Evolutionary conservation across 2,113 vertebrate species (phyloP), one percentile per base, ranked within the genome.

Genomic region (Odobenus rosmarus): DNA sequence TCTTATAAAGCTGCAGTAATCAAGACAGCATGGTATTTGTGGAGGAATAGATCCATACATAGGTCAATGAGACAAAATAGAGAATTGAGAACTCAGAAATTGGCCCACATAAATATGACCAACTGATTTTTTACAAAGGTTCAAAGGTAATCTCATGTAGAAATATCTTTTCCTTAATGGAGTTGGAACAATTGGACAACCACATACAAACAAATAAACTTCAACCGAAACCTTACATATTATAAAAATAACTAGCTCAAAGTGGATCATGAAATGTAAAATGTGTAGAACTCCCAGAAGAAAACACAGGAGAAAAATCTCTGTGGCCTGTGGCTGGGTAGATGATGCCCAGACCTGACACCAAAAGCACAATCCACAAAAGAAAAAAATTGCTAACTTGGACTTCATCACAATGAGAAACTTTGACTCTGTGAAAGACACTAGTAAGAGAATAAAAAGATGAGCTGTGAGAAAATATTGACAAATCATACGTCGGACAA

Each of bases 231-330:
- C 28, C 12, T 36, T 88, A 64, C 26, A 11, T 59, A 39, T 46
- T 62, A 64, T 82, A 64, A 85, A 77, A 95, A 53, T 24, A 69
- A 39, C 39, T 39, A 86, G 42, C 74, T 88, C 49, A 81, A 97
- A 93, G 46, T 92, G 49, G 26, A 82, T 55, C 53, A 23, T 95
- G 82, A 93, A 80, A 80, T 10, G 4, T 62, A 62, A 90, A 93
- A 46, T 72, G 12, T 31, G 4, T 72, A 59, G 90, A 85, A 88
- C 28, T 76, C 31, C 49, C n/a, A 28, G 12, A 64, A 53, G 49
- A 90, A 93, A 88, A 72, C 5, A 49, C 0, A 71, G 26, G 53
- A 89, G 46, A 42, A 24, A 24, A 74, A 76, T 92, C 23, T 49
- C 15, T 51, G 2, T 81, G 51, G 46, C 18, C 36, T 74, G 33